These are phyloP conservation scores for Tyto alba DNA, from an alignment of 2,113 vertebrate genomes.

Conservation along the genomic window DNA sequence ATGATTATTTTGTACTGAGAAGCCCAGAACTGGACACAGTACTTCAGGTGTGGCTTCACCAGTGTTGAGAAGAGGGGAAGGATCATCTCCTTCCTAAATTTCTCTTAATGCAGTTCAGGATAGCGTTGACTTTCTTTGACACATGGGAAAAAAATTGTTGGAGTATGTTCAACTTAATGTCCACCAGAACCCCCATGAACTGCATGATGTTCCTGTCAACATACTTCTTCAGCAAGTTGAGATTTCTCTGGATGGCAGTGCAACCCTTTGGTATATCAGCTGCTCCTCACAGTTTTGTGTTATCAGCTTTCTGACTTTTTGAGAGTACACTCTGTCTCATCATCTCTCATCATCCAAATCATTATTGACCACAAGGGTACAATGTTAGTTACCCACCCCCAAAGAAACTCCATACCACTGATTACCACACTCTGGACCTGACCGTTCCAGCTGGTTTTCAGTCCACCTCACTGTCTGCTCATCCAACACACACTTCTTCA, in stretches of 20 bases:
- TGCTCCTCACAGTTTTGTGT: too few species aligned
- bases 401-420: not conserved
- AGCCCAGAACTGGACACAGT: too few species aligned
- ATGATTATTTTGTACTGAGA: not conserved
- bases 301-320: too few species aligned
- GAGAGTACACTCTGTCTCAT: not conserved
- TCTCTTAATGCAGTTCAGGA: not conserved
- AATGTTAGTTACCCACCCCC: not conserved
- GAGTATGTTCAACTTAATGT: not conserved
- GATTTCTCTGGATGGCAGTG: not conserved
- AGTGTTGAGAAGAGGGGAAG: too few species aligned
- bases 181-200: not conserved
- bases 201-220: not conserved
- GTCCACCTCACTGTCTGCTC: not conserved
- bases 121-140: not conserved
- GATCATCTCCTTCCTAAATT: too few species aligned
- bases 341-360: not conserved
- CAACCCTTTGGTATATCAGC: too few species aligned
- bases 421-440: not conserved
- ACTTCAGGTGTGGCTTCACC: too few species aligned
- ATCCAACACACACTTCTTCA: not conserved
- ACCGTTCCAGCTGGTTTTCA: not conserved
- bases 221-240: not conserved
- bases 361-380: not conserved
- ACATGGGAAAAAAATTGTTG: not conserved